Percentiles rank a stretch among this genome's conserved stretches.
Evolutionary conservation across 1,140 invertebrate genomes (phyloP).

Genomic region (Calosoma granatense): DNA sequence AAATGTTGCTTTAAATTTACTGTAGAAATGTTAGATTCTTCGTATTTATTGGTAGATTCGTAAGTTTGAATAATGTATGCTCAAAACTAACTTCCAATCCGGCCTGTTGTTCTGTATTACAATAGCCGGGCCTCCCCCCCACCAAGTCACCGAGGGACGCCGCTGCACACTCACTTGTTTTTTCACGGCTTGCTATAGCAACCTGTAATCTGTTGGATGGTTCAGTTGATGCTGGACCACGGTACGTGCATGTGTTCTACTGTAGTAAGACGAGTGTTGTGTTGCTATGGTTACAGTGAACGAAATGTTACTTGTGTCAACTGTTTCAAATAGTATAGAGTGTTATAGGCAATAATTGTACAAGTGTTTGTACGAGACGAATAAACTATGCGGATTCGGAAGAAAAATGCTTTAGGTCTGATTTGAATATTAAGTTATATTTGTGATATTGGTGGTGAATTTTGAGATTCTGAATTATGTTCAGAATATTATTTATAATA

Average conservation of each 20-base stretch:
- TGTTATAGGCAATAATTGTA: not conserved
- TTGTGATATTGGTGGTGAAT: no score
- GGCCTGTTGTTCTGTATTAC: not conserved
- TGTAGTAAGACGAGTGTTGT: slow-evolving; percentile 8
- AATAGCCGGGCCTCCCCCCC: not conserved
- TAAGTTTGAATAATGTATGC: no score
- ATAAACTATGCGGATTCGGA: not conserved
- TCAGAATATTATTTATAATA: no score
- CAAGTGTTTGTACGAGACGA: not conserved
- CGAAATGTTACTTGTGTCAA: not conserved
- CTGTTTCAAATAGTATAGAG: not conserved
- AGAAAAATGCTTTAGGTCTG: not conserved
- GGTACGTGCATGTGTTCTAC: not conserved
- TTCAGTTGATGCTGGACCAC: not conserved
- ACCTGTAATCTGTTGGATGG: slow-evolving; percentile 23
- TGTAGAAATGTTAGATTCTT: no score
- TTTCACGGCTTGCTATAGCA: slow-evolving; percentile 24
- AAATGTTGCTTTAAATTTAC: no score
- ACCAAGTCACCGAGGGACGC: not conserved
- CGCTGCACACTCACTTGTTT: slow-evolving; percentile 19
- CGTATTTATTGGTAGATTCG: no score
- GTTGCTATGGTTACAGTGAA: slow-evolving; percentile 10
- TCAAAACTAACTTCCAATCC: not conserved
- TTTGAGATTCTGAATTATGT: no score
- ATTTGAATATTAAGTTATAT: no score